These are phyloP conservation scores for Alloscopus bannaensis DNA, from an alignment of 2,888 invertebrate genomes.

Conservation along the genomic window DNA sequence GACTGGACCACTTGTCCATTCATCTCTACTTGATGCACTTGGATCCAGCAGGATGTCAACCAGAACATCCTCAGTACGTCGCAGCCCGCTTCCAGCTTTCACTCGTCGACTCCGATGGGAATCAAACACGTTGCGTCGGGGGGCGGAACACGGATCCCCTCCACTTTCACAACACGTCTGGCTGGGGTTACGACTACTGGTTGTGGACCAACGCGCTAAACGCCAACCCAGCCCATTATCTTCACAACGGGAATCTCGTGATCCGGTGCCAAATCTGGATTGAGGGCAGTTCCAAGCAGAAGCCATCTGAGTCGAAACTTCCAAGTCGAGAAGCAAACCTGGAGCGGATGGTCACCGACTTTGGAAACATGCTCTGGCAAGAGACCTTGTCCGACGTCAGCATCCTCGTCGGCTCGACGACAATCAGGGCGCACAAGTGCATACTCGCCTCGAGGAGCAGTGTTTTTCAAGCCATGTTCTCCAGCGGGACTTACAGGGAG, in stretches of 20 bases:
- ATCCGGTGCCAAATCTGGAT: constrained; percentile 9
- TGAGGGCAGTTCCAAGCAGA: background rate
- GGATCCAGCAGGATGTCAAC: no score
- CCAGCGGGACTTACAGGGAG: background rate
- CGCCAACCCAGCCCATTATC: background rate
- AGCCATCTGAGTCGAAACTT: background rate
- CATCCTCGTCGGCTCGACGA: background rate
- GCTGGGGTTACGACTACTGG: constrained; percentile 9
- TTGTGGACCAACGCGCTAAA: background rate
- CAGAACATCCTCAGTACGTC: no score
- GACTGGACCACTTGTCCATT: no score
- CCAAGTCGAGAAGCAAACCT: background rate
- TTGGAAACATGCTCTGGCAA: background rate
- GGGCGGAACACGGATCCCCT: background rate
- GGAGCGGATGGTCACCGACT: background rate
- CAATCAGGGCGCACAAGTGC: constrained; percentile 3
- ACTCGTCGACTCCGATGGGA: background rate
- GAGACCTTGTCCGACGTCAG: background rate
- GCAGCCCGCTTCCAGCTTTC: background rate
- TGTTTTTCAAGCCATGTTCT: constrained; percentile 17
- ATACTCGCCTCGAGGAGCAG: background rate
- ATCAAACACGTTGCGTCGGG: background rate
- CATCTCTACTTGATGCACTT: no score
- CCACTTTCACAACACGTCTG: background rate
- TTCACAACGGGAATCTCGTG: background rate